Conservation (phyloP, 2,888 invertebrate species). For the Dendrolimus houi region DNA sequence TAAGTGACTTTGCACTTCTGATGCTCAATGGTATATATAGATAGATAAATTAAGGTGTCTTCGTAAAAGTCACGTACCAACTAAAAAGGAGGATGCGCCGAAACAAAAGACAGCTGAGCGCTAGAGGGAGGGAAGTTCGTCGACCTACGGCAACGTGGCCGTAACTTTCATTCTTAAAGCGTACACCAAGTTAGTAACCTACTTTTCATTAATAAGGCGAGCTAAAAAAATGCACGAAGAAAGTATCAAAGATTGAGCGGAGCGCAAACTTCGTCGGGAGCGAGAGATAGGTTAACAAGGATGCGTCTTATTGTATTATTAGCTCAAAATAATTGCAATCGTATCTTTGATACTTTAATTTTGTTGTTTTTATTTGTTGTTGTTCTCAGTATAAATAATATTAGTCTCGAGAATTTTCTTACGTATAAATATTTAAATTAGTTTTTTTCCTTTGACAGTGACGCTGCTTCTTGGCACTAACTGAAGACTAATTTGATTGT, state of each 20-base stretch:
- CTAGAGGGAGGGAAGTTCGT: slow-evolving; percentile 37
- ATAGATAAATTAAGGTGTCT: too few species aligned
- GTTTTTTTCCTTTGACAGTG: too few species aligned
- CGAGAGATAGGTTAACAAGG: slow-evolving; percentile 35
- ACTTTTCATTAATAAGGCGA: slow-evolving; percentile 76
- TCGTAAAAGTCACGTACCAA: not conserved
- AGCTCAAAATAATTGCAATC: too few species aligned
- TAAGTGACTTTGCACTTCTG: too few species aligned
- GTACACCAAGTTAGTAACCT: slow-evolving; percentile 72
- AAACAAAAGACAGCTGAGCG: slow-evolving; percentile 69
- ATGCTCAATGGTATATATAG: too few species aligned
- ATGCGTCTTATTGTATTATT: slow-evolving; percentile 13
- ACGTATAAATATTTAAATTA: too few species aligned
- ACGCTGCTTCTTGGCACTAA: too few species aligned
- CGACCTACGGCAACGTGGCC: slow-evolving; percentile 71
- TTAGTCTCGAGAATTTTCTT: too few species aligned
- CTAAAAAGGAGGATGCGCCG: slow-evolving; percentile 28
- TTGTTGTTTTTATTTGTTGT: too few species aligned
- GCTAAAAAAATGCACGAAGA: slow-evolving; percentile 76
- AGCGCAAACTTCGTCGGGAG: slow-evolving; percentile 65
- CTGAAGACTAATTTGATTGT: too few species aligned
- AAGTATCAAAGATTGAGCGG: slow-evolving; percentile 76
- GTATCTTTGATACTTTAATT: too few species aligned
- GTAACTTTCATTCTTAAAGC: slow-evolving; percentile 75
- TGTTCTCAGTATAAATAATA: too few species aligned